Base-by-base conservation (phyloP, 2,888 invertebrate species). In the Alcis repandata region DNA sequence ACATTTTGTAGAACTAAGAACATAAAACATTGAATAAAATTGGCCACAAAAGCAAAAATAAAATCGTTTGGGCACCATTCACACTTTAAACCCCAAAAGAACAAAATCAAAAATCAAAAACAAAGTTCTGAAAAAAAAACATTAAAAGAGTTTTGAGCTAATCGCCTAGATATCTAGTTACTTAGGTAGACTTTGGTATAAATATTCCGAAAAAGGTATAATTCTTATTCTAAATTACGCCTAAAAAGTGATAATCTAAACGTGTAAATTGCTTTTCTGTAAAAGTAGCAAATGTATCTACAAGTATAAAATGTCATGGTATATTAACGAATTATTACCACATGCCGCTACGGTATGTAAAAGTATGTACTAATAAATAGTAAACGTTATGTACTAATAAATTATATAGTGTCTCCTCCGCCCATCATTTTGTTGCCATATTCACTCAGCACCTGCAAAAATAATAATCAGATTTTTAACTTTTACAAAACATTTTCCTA, bases 361-460 rank as follows among this genome's bases (percentile, higher is more conserved):
- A n/a, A 53, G 15, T 63, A 52, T 17, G 60, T 40, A 33, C 2
- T 27, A 27, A 6, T 2, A 4, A 27, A 4, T 27, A 27, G 3
- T 27, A 27, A 27, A n/a, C n/a, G n/a, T n/a, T n/a, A 57, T 49
- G 38, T 40, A 49, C 22, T 27, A 36, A 15, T 46, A 15, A 11
- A 40, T 85, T 77, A 92, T 53, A 92, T 90, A 15, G 86, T 87
- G 77, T 93, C 92, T 36, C 92, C 92, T 9, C 88, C 90, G 68
- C 97, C 97, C 80, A 97, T 96, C 77, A 97, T 94, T 91, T 97
- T 97, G 72, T 97, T 96, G 69, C 97, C 97, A 85, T 97, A 97
- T 85, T 97, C 95, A 86, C 96, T 96, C 76, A 97, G 94, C 80
- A 97, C 95, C 97, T 97, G 93, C 54, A 94, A 95, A 69, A 59